Evolutionary conservation across 2,888 invertebrate genomes (phyloP).

Genomic region (Iselma pallidipennis): DNA sequence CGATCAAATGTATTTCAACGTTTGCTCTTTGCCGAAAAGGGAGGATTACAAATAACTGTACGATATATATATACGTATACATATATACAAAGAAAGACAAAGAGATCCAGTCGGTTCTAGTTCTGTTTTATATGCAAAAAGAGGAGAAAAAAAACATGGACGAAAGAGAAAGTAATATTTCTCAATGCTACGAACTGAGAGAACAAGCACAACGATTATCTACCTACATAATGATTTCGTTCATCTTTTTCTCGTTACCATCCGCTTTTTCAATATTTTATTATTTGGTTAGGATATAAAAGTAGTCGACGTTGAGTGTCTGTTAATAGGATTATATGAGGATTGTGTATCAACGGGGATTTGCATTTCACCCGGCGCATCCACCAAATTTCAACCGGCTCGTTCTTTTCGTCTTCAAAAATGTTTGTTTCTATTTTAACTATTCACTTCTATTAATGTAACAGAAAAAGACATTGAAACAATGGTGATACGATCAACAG

Average conservation of each 20-base stretch:
- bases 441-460: not conserved
- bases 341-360: no score
- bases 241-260: conserved; percentile 5
- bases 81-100: conserved; percentile 18
- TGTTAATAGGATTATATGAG: conserved; percentile 2
- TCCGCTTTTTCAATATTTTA: conserved; percentile 1
- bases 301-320: not conserved
- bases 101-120: conserved; percentile 4
- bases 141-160: no score
- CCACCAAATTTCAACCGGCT: not conserved
- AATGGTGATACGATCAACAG: no score
- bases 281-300: not conserved
- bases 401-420: not conserved
- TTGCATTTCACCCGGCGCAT: not conserved
- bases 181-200: not conserved
- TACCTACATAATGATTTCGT: conserved; percentile 3
- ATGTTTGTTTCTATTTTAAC: not conserved
- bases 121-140: not conserved
- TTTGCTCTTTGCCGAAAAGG: conserved; percentile 31
- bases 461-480: not conserved
- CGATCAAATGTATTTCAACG: conserved; percentile 33
- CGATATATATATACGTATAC: not conserved
- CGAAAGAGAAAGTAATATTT: not conserved
- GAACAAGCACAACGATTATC: not conserved
- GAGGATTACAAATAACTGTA: conserved; percentile 25